Conservation (phyloP, 2,797 vertebrate species). For the Hylomyscus alleni region DNA sequence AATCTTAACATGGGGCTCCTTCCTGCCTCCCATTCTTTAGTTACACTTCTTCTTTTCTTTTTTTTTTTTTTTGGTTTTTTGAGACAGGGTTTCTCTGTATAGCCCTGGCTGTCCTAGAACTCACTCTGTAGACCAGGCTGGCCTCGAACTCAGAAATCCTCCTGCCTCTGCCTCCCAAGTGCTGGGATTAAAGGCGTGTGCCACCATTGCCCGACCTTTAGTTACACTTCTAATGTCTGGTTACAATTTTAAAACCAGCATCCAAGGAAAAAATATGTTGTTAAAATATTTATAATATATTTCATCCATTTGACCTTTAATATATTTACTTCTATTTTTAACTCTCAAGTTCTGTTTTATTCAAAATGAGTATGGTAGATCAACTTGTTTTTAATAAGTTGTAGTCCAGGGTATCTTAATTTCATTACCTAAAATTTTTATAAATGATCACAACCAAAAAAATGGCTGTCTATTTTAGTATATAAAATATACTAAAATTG, state of each 20-base stretch:
- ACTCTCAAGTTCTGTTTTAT: conserved; percentile 6
- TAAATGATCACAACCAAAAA: background rate
- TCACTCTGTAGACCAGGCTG: no score
- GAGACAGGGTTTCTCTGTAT: no score
- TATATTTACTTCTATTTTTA: background rate
- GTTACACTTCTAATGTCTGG: background rate
- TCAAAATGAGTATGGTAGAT: background rate
- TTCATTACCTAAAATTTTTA: conserved; percentile 33
- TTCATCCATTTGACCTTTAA: background rate
- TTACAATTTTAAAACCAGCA: conserved; percentile 1
- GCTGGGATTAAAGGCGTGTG: no score
- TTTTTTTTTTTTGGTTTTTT: no score
- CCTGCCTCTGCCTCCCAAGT: no score
- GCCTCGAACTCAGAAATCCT: no score
- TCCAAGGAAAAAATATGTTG: background rate
- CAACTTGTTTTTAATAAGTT: background rate
- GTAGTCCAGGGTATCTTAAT: background rate
- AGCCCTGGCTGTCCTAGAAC: no score
- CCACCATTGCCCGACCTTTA: no score
- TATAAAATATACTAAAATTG: no score
- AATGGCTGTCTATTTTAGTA: conserved; percentile 44
- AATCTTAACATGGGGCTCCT: background rate
- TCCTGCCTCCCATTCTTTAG: background rate
- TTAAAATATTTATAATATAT: background rate
- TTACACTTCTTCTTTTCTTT: no score